Conservation (phyloP, 2,797 vertebrate species). For the Taeniopygia guttata region DNA sequence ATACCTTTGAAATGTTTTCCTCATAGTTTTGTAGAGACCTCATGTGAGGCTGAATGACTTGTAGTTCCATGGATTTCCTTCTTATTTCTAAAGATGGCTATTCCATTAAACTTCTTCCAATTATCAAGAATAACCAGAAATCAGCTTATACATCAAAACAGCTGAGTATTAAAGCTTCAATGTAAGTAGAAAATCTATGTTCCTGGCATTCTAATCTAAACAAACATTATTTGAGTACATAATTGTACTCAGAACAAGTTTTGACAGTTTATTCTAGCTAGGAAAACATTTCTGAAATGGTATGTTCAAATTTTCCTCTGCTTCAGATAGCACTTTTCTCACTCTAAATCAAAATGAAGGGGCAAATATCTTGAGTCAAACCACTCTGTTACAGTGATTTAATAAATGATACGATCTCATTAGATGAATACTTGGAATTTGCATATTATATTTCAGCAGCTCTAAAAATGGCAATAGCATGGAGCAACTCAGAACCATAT, state of each 20-base stretch:
- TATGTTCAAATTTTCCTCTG: background rate
- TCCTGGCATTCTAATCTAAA: background rate
- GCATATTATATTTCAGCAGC: background rate
- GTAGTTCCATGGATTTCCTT: background rate
- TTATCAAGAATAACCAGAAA: background rate
- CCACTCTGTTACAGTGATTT: background rate
- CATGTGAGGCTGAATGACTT: background rate
- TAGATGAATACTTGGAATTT: background rate
- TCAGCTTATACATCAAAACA: background rate
- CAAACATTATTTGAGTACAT: background rate
- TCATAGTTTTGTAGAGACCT: background rate
- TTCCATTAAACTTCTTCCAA: background rate
- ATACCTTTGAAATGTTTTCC: background rate
- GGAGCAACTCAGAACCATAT: background rate
- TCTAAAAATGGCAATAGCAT: background rate
- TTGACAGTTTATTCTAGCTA: background rate
- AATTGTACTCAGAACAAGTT: background rate
- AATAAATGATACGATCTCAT: background rate
- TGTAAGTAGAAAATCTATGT: background rate
- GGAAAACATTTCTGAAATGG: background rate
- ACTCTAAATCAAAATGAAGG: background rate
- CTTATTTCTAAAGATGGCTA: background rate
- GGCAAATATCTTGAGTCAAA: background rate
- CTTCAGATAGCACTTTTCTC: background rate
- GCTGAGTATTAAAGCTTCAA: background rate